A percentile compares a stretch with the other conserved stretches of the same genome.
phyloP scores from a whole-genome alignment of 1,140 invertebrate genomes.

The Leptopilina clavipes region DNA sequence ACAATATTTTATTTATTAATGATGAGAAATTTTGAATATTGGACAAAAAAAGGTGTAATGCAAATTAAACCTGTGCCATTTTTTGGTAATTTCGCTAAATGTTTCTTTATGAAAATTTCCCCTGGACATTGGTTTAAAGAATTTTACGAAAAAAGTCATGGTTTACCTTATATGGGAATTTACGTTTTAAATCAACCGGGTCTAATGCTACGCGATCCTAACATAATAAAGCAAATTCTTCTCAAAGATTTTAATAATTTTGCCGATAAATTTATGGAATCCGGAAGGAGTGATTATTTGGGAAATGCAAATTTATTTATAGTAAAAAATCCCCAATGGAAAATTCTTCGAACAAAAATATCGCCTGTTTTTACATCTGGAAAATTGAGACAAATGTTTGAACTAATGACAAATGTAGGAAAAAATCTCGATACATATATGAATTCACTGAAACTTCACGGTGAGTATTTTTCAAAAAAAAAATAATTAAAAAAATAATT shows the following conservation, averaged over 20 bases:
- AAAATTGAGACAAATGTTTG: slow-evolving; percentile 71
- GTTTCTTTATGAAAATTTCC: slow-evolving; percentile 40
- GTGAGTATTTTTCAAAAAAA: slow-evolving; percentile 37
- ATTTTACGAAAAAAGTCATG: slow-evolving; percentile 52
- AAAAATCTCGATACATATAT: slow-evolving; percentile 63
- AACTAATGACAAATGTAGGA: slow-evolving; percentile 38
- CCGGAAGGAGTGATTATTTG: slow-evolving; percentile 62
- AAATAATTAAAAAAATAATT: not conserved
- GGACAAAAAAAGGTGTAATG: slow-evolving; percentile 70
- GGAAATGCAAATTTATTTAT: slow-evolving; percentile 45
- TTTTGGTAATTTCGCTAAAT: slow-evolving; percentile 63
- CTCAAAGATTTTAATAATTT: slow-evolving; percentile 66
- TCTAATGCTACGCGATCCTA: slow-evolving; percentile 56
- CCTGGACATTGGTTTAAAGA: slow-evolving; percentile 44
- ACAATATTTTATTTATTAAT: slow-evolving; percentile 44
- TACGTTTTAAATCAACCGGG: slow-evolving; percentile 47
- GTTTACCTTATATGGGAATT: slow-evolving; percentile 45
- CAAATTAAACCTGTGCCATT: slow-evolving; percentile 58
- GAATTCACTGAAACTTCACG: slow-evolving; percentile 68
- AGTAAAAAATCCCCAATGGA: slow-evolving; percentile 64
- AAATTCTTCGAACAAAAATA: slow-evolving; percentile 68
- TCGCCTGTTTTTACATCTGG: slow-evolving; percentile 73
- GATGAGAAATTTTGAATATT: slow-evolving; percentile 66
- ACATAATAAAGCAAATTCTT: slow-evolving; percentile 59
- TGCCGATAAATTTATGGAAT: slow-evolving; percentile 64